Evolutionary conservation across 2,797 vertebrate genomes (phyloP).

Genomic region (Acipenser oxyrinchus): DNA sequence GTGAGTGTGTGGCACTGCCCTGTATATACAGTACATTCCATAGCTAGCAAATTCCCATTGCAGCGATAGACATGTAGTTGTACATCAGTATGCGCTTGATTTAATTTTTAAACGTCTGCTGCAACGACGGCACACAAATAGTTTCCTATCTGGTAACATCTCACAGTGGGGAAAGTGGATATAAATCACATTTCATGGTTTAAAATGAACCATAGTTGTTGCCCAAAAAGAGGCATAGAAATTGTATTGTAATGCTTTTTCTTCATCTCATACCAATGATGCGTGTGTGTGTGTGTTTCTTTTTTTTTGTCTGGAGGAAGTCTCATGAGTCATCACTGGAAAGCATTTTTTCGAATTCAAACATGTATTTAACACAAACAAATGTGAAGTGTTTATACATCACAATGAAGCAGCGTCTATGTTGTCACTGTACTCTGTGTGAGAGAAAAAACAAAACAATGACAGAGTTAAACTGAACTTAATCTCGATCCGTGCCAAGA

Average conservation of each 20-base stretch:
- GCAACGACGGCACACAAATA: slow-evolving; percentile 12
- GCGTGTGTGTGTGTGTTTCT: neutral
- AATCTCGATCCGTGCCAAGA: neutral
- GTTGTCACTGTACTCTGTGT: neutral
- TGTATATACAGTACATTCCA: too few species aligned
- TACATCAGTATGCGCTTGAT: neutral
- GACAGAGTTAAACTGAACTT: neutral
- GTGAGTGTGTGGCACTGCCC: too few species aligned
- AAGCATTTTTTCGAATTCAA: neutral
- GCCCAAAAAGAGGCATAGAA: slow-evolving; percentile 56
- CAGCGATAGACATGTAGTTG: slow-evolving; percentile 17
- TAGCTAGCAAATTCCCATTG: slow-evolving; percentile 35
- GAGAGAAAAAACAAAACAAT: neutral
- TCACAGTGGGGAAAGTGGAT: slow-evolving; percentile 5
- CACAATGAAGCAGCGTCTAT: slow-evolving; percentile 3
- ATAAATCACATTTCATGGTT: slow-evolving; percentile 49
- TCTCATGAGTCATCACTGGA: slow-evolving; percentile 33
- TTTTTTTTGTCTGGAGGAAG: slow-evolving; percentile 19
- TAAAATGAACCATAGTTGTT: slow-evolving; percentile 32
- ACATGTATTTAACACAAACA: slow-evolving; percentile 16
- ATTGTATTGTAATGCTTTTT: slow-evolving; percentile 24
- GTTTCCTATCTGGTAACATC: slow-evolving; percentile 25
- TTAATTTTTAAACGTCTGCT: neutral
- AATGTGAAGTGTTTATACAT: slow-evolving; percentile 21
- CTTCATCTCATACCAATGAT: too few species aligned